Base-by-base conservation (phyloP, 2,888 invertebrate species). In the Tethea ocularis region DNA sequence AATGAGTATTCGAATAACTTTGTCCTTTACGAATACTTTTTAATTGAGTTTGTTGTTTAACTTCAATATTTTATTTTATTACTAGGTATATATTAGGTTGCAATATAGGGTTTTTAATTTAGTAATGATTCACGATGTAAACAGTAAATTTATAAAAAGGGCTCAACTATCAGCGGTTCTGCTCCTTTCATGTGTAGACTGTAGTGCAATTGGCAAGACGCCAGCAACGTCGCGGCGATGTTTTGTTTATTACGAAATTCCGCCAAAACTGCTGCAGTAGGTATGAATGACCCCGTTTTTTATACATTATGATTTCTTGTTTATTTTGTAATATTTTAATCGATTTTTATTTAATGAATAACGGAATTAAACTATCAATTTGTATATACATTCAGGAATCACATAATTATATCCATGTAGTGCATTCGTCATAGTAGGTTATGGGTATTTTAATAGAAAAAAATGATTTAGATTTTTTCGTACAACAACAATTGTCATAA, bases 201-300 rank as follows among this genome's bases (percentile, higher is more conserved):
- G 10, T 46, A 75, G 71, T 84, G 83, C 82, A 83, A 72, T 80
- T 90, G 91, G 92, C 89, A 74, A 61, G 51, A 57, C 51, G 77
- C 91, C 91, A 89, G 81, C 66, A 67, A 63, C 74, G 63, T 72
- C 76, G 72, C 78, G 65, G 65, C 79, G 75, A 75, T 81, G 87
- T 86, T 88, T 88, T 87, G 87, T 87, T 83, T 89, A 86, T 92
- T 91, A 89, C 89, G 90, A 91, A 90, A 91, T 91, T 89, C 84
- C 86, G 83, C 82, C 89, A 88, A 91, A 90, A 87, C 86, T 84
- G 88, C 88, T 91, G 88, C 91, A 87, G 85, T 85, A 80, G 73
- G 71, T 67, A 74, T 69, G 77, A 75, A 71, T 86, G 91, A 85
- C 91, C 92, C 82, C 83, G 83, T 88, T 92, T 79, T 7, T 72